These are phyloP conservation scores for Limnodromus scolopaceus DNA, from an alignment of 2,797 vertebrate species.

Conservation along the genomic window DNA sequence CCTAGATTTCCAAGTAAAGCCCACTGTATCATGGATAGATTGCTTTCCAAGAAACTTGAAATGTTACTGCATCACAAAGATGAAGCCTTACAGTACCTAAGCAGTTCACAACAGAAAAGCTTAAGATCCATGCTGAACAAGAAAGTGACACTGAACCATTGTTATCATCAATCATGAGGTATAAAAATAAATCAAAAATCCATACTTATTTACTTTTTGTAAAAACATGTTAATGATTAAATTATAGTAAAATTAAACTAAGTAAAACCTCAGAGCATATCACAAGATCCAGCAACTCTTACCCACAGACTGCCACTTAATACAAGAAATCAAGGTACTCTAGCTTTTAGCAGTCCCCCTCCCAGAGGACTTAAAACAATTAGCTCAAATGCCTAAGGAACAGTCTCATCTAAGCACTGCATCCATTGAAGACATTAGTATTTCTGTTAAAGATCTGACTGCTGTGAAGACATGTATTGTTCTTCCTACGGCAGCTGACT, in stretches of 20 bases:
- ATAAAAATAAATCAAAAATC: neutral
- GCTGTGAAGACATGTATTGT: neutral
- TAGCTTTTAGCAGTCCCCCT: neutral
- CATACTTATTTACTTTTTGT: neutral
- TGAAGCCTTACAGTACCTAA: neutral
- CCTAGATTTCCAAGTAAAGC: neutral
- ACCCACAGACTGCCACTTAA: neutral
- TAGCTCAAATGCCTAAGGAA: neutral
- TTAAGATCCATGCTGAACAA: neutral
- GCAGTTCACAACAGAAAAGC: neutral
- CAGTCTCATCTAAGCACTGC: neutral
- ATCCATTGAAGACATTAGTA: neutral
- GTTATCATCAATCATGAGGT: neutral
- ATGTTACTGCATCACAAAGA: neutral
- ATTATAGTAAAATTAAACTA: neutral
- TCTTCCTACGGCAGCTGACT: neutral
- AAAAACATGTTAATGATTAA: neutral
- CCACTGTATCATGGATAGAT: neutral
- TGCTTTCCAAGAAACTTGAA: neutral
- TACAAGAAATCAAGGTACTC: neutral
- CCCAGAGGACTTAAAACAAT: neutral
- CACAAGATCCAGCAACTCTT: neutral
- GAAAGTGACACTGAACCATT: neutral
- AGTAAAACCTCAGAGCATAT: neutral
- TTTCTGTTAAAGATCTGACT: neutral